Evolutionary conservation across 2,888 invertebrate genomes (phyloP).

Genomic region (Muscina levida): DNA sequence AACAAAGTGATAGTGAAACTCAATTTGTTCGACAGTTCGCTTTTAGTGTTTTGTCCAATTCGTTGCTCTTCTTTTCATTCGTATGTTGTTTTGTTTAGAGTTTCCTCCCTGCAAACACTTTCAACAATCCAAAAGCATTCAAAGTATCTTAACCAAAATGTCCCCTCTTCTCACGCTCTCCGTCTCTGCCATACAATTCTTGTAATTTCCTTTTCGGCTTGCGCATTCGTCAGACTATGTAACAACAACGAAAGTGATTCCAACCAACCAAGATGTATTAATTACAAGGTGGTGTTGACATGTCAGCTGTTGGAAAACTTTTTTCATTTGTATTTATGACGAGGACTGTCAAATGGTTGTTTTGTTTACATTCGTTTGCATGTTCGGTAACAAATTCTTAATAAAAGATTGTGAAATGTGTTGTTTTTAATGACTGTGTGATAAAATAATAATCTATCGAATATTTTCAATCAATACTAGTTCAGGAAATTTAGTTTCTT

Average conservation of each 20-base stretch:
- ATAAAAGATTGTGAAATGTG: too few relatives aligned
- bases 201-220: background rate
- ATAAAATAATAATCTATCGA: too few relatives aligned
- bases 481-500: too few relatives aligned
- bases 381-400: too few relatives aligned
- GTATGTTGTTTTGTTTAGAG: slow-evolving; percentile 5
- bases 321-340: too few relatives aligned
- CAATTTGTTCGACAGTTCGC: slow-evolving; percentile 36
- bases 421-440: too few relatives aligned
- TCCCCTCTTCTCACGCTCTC: slow-evolving; percentile 3
- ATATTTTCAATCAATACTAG: too few relatives aligned
- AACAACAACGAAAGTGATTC: slow-evolving; percentile 27
- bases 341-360: too few relatives aligned
- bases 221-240: background rate
- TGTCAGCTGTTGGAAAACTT: too few relatives aligned
- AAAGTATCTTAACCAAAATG: slow-evolving; percentile 48
- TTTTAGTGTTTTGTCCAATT: slow-evolving; percentile 11
- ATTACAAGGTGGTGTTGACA: slow-evolving; percentile 28
- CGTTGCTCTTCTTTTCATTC: background rate
- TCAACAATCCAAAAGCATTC: slow-evolving; percentile 20
- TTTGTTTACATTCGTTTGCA: too few relatives aligned
- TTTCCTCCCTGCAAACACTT: slow-evolving; percentile 12
- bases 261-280: slow-evolving; percentile 21
- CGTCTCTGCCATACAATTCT: slow-evolving; percentile 8
- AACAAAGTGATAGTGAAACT: slow-evolving; percentile 47